A percentile compares a stretch with the other conserved stretches of the same genome.
Conservation (phyloP, 2,797 vertebrate species). For the Heliangelus exortis region DNA sequence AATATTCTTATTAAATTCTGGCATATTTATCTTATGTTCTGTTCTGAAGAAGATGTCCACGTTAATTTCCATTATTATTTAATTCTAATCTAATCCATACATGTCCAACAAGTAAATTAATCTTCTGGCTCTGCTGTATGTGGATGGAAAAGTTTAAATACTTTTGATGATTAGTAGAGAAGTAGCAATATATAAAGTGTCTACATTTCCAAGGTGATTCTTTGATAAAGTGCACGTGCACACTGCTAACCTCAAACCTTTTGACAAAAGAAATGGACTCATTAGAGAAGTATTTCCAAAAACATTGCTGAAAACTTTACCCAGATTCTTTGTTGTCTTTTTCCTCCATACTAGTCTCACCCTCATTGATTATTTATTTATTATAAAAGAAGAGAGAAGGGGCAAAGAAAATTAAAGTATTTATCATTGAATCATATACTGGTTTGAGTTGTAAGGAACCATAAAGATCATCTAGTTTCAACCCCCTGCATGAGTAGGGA, state of each 20-base stretch:
- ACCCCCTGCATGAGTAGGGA: no score
- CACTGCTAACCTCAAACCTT: neutral
- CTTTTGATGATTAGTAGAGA: neutral
- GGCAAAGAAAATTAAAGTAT: neutral
- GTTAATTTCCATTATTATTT: neutral
- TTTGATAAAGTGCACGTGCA: neutral
- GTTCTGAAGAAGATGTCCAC: neutral
- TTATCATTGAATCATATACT: neutral
- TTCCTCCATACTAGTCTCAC: neutral
- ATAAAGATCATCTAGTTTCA: no score
- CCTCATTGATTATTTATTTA: neutral
- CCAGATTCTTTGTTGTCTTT: neutral
- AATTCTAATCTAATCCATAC: neutral
- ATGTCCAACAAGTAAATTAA: neutral
- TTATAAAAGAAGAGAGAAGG: neutral
- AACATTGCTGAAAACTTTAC: neutral
- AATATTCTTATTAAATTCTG: neutral
- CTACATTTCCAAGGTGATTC: neutral
- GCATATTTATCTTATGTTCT: neutral
- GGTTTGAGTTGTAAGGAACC: no score
- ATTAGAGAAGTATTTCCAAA: neutral
- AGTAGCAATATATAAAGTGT: neutral
- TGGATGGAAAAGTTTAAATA: neutral
- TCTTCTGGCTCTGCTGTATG: neutral
- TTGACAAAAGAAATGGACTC: neutral